Evolutionary conservation across 2,888 invertebrate genomes (phyloP), one percentile per base, ranked within the genome.

Genomic region (Drosophila niveifrons): DNA sequence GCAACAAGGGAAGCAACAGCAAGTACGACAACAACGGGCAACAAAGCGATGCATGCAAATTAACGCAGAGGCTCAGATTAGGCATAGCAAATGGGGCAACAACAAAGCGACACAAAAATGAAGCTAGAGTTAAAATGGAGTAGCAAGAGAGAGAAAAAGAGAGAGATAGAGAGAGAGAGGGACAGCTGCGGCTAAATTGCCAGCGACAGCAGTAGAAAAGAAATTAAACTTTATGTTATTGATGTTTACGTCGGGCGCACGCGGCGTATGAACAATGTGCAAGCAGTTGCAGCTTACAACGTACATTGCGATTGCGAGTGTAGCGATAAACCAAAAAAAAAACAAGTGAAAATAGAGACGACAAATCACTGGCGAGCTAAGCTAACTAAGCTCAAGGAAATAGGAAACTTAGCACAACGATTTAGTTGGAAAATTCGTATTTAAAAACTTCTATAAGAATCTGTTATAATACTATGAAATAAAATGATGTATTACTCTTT

Each of bases 151-250:
- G 2, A 8, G 2, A 18, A 13, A 1, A 6, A 1, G 2, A 10
- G 10, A 4, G 1, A 8, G n/a, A 2, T 10, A 3, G 13, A 6
- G 6, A 3, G 10, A 6, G 43, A 31, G 29, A 23, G 31, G 17
- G 23, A 11, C 51, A 51, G 43, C 43, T 56, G 52, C n/a, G 29
- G 51, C 23, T 43, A n/a, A 66, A 18, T 61, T 48, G 48, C 39
- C 57, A 46, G 48, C 56, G 47, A 41, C 56, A 43, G 17, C 28
- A 13, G 18, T 10, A 34, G 15, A 50, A 66, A 43, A 46, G 43
- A 41, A 47, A 46, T 56, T 56, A 31, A 56, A 67, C 56, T 67
- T 67, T 64, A 67, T 74, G 62, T 72, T 72, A 77, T 75, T 77
- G 67, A 72, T 72, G 78, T 51, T 72, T 44, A 56, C 44, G 50